Evolutionary conservation across 2,113 vertebrate genomes (phyloP).

Genomic region (Serilophus lunatus): DNA sequence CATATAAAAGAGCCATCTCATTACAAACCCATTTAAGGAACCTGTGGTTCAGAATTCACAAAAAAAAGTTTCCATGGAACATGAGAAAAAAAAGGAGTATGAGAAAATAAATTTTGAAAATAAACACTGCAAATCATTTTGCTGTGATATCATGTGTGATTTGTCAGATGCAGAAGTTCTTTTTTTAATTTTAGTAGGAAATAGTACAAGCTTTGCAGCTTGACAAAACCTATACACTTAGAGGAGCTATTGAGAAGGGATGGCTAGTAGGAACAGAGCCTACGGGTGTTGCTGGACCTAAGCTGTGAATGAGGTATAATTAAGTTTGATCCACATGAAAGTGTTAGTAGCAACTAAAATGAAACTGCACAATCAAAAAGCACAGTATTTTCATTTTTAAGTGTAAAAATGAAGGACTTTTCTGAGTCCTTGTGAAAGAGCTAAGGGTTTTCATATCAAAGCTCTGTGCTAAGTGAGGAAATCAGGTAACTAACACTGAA

Average conservation of each 20-base stretch:
- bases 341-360: neutral
- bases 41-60: slow-evolving; percentile 28
- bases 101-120: neutral
- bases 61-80: slow-evolving; percentile 12
- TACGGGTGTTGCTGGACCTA: neutral
- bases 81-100: neutral
- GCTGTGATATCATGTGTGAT: neutral
- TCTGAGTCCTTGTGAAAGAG: neutral
- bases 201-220: neutral
- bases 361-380: neutral
- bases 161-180: neutral
- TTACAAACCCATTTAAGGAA: slow-evolving; percentile 57
- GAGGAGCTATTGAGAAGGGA: neutral
- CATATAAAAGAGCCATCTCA: slow-evolving; percentile 65
- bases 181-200: neutral
- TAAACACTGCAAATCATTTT: neutral
- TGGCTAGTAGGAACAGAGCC: neutral
- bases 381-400: neutral
- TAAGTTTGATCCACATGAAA: neutral
- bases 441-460: neutral
- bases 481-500: neutral
- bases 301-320: neutral
- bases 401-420: neutral
- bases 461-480: neutral
- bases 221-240: neutral